A percentile compares a stretch with the other conserved stretches of the same genome.
Conservation (phyloP, 2,113 vertebrate genomes). For the Lophotis ruficrista region DNA sequence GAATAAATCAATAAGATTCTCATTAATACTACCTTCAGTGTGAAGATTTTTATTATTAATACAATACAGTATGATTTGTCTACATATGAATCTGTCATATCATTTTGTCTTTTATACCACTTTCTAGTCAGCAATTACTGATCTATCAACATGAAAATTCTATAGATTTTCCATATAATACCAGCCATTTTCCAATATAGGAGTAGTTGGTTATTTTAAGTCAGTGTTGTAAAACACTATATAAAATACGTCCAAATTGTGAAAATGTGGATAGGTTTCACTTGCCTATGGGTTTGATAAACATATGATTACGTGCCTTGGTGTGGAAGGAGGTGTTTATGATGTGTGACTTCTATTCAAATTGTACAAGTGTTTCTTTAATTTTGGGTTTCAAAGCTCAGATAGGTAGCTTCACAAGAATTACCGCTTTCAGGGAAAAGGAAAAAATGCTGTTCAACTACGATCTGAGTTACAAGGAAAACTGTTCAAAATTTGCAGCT, state of each 20-base stretch:
- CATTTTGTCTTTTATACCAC: neutral
- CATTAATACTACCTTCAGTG: neutral
- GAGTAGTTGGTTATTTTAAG: neutral
- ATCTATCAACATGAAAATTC: neutral
- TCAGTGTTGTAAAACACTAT: neutral
- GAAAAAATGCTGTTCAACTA: neutral
- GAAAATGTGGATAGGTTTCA: neutral
- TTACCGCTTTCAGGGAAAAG: neutral
- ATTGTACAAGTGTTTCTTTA: neutral
- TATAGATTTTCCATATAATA: neutral
- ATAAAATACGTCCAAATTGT: neutral
- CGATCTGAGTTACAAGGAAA: neutral
- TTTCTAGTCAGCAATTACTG: neutral
- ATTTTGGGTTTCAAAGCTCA: neutral
- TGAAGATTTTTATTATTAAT: slow-evolving; percentile 1
- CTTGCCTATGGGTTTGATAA: neutral
- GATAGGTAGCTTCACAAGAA: neutral
- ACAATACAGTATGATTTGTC: neutral
- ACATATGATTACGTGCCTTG: fast-evolving
- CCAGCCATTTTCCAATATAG: neutral
- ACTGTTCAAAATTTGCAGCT: neutral
- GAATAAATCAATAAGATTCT: slow-evolving; percentile 30
- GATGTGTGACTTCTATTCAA: neutral
- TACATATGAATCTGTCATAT: slow-evolving; percentile 13
- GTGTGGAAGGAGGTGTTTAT: neutral